Evolutionary conservation across 2,797 vertebrate species (phyloP).

Genomic region (Phrynocephalus vlangalii): DNA sequence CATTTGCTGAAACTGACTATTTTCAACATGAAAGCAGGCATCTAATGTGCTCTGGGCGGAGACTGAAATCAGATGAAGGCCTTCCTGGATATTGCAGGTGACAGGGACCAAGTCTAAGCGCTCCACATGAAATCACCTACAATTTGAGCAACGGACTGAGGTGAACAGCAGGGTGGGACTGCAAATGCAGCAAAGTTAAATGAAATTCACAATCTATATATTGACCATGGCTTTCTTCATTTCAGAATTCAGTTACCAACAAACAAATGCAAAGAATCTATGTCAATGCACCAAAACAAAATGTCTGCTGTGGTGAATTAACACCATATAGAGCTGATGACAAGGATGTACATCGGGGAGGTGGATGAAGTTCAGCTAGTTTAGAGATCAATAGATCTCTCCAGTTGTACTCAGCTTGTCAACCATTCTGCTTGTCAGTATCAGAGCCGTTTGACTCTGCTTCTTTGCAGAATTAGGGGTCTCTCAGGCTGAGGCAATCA

Average conservation of each 20-base stretch:
- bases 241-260: not conserved
- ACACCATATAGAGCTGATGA: not conserved
- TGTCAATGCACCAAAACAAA: not conserved
- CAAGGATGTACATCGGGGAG: too few species aligned
- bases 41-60: not conserved
- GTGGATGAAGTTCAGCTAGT: too few species aligned
- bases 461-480: too few species aligned
- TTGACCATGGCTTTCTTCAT: not conserved
- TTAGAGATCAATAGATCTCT: not conserved
- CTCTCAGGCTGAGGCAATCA: too few species aligned
- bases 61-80: not conserved
- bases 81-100: not conserved
- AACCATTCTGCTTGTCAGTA: too few species aligned
- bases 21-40: conserved; percentile 7
- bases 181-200: not conserved
- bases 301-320: conserved; percentile 4
- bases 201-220: not conserved
- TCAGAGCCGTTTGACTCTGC: too few species aligned
- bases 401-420: too few species aligned
- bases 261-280: not conserved
- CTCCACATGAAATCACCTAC: not conserved
- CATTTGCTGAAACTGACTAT: conserved; percentile 6
- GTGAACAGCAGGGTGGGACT: not conserved
- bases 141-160: conserved; percentile 10
- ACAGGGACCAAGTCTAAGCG: not conserved